A percentile compares a stretch with the other conserved stretches of the same genome.
phyloP scores from a whole-genome alignment of 2,797 vertebrate genomes.

The Callimico goeldii region DNA sequence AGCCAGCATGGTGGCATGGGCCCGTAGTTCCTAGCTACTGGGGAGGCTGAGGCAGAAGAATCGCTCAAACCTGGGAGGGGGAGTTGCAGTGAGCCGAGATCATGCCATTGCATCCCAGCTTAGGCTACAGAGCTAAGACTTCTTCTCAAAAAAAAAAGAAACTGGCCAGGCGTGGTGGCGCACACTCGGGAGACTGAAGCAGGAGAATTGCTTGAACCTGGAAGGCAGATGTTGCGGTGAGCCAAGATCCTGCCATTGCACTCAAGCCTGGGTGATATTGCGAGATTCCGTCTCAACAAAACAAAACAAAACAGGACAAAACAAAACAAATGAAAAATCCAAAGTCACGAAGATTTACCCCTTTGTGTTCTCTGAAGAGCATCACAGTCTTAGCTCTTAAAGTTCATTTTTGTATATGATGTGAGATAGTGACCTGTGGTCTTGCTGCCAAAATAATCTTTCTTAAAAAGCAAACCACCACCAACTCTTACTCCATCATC shows the following conservation, averaged over 20 bases:
- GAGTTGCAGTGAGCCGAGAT: too few relatives aligned
- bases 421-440: background rate
- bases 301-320: background rate
- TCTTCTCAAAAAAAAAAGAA: too few relatives aligned
- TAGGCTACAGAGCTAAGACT: too few relatives aligned
- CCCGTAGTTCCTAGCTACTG: too few relatives aligned
- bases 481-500: background rate
- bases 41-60: too few relatives aligned
- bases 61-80: too few relatives aligned
- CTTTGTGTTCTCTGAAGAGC: background rate
- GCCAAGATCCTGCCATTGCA: background rate
- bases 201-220: too few relatives aligned
- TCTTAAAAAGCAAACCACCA: conserved; percentile 1
- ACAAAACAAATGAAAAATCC: background rate
- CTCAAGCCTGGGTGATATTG: background rate
- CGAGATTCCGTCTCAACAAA: background rate
- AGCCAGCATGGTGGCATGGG: fast-evolving
- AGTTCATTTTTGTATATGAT: background rate
- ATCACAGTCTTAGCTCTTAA: background rate
- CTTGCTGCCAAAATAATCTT: background rate
- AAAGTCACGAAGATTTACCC: background rate
- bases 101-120: too few relatives aligned
- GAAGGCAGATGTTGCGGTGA: too few relatives aligned
- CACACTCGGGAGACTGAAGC: too few relatives aligned
- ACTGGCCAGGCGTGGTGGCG: fast-evolving